Evolutionary conservation across 1,140 invertebrate genomes (phyloP).

Genomic region (Stegodyphus mimosarum): DNA sequence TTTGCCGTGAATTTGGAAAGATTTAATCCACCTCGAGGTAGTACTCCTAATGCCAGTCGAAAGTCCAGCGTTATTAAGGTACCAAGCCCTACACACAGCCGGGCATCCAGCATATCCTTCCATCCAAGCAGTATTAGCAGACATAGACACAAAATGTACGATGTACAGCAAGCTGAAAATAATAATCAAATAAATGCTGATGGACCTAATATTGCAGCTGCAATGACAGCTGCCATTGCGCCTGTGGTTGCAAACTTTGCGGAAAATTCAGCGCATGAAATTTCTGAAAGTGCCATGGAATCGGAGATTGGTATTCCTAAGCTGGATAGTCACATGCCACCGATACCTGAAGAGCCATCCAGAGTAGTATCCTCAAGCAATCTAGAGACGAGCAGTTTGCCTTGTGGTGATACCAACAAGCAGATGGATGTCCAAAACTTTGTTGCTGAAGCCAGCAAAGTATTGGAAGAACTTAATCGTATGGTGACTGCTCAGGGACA

Average conservation of each 20-base stretch:
- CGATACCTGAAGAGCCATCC: conserved; percentile 54
- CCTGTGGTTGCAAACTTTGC: conserved; percentile 31
- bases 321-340: conserved; percentile 21
- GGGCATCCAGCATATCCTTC: conserved; percentile 50
- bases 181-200: conserved; percentile 5
- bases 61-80: conserved; percentile 31
- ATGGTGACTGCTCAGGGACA: conserved; percentile 25
- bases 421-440: conserved; percentile 33
- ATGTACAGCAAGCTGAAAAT: conserved; percentile 43
- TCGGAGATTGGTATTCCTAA: not conserved
- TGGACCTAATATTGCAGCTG: not conserved
- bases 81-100: conserved; percentile 28
- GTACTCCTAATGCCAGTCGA: conserved; percentile 20
- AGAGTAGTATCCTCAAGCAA: conserved; percentile 18
- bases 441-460: conserved; percentile 52
- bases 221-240: conserved; percentile 33
- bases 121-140: conserved; percentile 43
- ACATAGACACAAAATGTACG: conserved; percentile 40
- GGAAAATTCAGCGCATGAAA: not conserved
- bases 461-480: conserved; percentile 45
- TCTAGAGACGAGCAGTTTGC: not conserved
- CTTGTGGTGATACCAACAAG: not conserved
- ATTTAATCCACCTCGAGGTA: not conserved
- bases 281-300: not conserved
- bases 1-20: conserved; percentile 3